A percentile compares a stretch with the other conserved stretches of the same genome.
These are phyloP conservation scores for Uropetala carovei DNA, from an alignment of 2,888 invertebrate species.

Conservation along the genomic window DNA sequence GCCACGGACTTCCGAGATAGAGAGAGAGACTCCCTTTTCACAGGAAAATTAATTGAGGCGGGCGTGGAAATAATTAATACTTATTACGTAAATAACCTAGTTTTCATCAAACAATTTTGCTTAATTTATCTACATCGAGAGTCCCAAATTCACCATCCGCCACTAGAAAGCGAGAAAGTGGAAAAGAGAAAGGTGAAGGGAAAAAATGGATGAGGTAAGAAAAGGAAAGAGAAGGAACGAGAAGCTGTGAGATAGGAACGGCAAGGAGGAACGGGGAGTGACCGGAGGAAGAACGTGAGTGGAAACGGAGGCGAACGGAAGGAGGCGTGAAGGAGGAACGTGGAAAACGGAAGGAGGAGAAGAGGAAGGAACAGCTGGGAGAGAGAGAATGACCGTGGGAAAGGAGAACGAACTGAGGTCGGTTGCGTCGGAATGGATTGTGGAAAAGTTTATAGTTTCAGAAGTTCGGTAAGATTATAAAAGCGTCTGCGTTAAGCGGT, in stretches of 20 bases:
- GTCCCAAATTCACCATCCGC: no score
- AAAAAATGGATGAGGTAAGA: not conserved
- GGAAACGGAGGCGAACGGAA: not conserved
- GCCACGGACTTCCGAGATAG: no score
- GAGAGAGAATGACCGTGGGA: not conserved
- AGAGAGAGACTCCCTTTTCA: no score
- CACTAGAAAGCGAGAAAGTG: no score
- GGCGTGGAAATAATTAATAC: no score
- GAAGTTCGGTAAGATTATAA: conserved; percentile 24
- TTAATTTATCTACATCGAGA: no score
- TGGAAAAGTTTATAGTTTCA: conserved; percentile 1
- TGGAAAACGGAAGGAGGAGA: not conserved
- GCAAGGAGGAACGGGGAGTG: not conserved
- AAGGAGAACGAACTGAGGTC: not conserved
- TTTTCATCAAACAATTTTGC: no score
- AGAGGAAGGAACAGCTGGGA: not conserved
- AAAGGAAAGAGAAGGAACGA: not conserved
- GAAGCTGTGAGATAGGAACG: not conserved
- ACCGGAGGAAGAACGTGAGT: no score
- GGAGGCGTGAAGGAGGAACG: not conserved
- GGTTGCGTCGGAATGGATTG: not conserved
- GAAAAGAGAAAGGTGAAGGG: no score
- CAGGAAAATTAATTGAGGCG: no score
- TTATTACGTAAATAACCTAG: no score
- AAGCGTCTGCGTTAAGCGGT: not conserved